Base-by-base conservation (phyloP, 2,797 vertebrate species). In the Oreochromis grahami region DNA sequence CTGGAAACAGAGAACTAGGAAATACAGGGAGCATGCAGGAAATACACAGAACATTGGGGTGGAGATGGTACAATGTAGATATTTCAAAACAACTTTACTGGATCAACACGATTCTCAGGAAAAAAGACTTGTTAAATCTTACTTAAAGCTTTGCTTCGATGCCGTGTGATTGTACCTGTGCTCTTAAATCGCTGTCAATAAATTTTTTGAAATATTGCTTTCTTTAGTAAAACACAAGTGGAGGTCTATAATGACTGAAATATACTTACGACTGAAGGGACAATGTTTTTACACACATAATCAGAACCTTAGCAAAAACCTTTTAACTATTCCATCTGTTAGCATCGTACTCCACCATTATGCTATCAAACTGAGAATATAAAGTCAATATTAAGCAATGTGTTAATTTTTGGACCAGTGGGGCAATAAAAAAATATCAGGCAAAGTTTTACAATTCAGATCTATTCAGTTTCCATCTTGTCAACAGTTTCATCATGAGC, bases 131-230 rank as follows among this genome's bases (percentile, higher is more conserved):
- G 5, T 51, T 51, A 51, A 5, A n/a, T 51, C 8, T n/a, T n/a
- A 51, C 48, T 50, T 50, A 51, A 51, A n/a, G 50, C n/a, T 51
- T 51, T 51, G 50, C 50, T 51, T 51, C n/a, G 50, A 5, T 0
- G 5, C 50, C 50, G 8, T 51, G 50, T 9, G 50, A 51, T 51
- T 51, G 50, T 51, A 51, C 50, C 11, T 21, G 50, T 51, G 19
- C 50, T 51, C 19, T 51, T 51, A 51, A 51, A 51, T 51, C 9
- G 9, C 19, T 51, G 50, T 51, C 50, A 51, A 51, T 21, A 21
- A 6, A 3, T n/a, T n/a, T 51, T n/a, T 51, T n/a, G 0, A 10
- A 51, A n/a, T 3, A 51, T 51, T 51, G 50, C 19, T 51, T 51
- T 51, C 50, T 51, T 51, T 51, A 0, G 50, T 51, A n/a, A 51